Evolutionary conservation across 1,140 invertebrate genomes (phyloP), one percentile per base, ranked within the genome.

Genomic region (Ruditapes philippinarum): DNA sequence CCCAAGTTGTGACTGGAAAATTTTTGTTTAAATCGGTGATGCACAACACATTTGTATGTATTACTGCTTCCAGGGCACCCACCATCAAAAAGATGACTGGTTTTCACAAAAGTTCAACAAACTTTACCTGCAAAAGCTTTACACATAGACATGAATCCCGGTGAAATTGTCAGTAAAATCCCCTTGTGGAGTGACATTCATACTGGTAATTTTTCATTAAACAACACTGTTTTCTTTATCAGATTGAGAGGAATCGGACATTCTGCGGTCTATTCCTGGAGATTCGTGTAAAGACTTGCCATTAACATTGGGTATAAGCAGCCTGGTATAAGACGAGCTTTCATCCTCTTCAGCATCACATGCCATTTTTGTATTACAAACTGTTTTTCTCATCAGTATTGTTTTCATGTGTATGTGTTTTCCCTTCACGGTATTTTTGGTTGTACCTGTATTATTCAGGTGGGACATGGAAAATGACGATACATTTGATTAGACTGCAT

Each of bases 101-200:
- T 86, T 86, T 60, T 86, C 2, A 86, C 84, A n/a, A 86, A 86
- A 86, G 33, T 86, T 49, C 9, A 86, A n/a, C n/a, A 36, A 19
- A 86, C 73, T 76, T 86, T 86, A 42, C 84, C 84, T 9, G 84
- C 84, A 78, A 86, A 76, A 45, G 73, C 28, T 78, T 86, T 86
- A 65, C 70, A 76, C 45, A 78, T 17, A 33, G 45, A 74, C 3
- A 86, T 25, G 57, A 86, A 86, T 42, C 84, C 84, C 4, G 84
- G 84, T 33, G 84, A 86, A 1, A 38, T 86, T 76, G 2, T 86
- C 70, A 74, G 12, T 5, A 49, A 14, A 31, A 17, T 25, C 70
- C 12, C 31, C 60, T 38, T 42, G 73, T 22, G 65, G 65, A n/a
- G 84, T 86, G 4, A 45, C 31, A 78, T 78, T 40, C n/a, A 78